Evolutionary conservation across 2,797 vertebrate species (phyloP).

Genomic region (Acanthurus tractus): DNA sequence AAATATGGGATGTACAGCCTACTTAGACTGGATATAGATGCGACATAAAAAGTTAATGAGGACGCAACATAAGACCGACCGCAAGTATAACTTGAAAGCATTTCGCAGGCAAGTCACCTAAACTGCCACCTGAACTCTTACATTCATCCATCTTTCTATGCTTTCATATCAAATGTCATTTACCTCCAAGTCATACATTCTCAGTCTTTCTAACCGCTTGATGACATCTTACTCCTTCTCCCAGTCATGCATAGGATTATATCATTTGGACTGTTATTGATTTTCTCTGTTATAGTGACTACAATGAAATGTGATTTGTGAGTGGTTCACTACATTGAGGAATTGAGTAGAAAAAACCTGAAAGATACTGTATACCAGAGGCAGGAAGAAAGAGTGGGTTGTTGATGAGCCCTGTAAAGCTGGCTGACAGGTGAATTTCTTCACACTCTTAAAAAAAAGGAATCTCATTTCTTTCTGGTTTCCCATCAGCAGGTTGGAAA

Average conservation of each 20-base stretch:
- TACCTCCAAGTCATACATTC: slow-evolving; percentile 15
- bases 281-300: slow-evolving; percentile 26
- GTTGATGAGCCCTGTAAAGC: slow-evolving; percentile 34
- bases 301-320: slow-evolving; percentile 16
- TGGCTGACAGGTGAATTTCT: slow-evolving; percentile 30
- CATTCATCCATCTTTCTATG: slow-evolving; percentile 41
- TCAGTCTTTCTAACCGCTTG: slow-evolving; percentile 12
- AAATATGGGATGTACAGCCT: slow-evolving; percentile 62
- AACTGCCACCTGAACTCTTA: slow-evolving; percentile 27
- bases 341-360: slow-evolving; percentile 25
- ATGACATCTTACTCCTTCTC: slow-evolving; percentile 2
- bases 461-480: slow-evolving; percentile 9
- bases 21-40: slow-evolving; percentile 45
- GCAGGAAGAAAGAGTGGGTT: slow-evolving; percentile 19
- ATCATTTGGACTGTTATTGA: slow-evolving; percentile 13
- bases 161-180: slow-evolving; percentile 25
- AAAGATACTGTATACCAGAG: slow-evolving; percentile 22
- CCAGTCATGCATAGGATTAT: slow-evolving; percentile 15
- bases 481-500: slow-evolving; percentile 21
- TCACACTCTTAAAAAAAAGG: neutral
- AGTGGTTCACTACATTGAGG: neutral
- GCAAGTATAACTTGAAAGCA: slow-evolving; percentile 28
- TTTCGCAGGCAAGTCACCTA: slow-evolving; percentile 35
- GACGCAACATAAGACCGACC: slow-evolving; percentile 37
- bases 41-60: slow-evolving; percentile 63